Base-by-base conservation (phyloP, 2,113 vertebrate species). In the Leiothrix lutea region DNA sequence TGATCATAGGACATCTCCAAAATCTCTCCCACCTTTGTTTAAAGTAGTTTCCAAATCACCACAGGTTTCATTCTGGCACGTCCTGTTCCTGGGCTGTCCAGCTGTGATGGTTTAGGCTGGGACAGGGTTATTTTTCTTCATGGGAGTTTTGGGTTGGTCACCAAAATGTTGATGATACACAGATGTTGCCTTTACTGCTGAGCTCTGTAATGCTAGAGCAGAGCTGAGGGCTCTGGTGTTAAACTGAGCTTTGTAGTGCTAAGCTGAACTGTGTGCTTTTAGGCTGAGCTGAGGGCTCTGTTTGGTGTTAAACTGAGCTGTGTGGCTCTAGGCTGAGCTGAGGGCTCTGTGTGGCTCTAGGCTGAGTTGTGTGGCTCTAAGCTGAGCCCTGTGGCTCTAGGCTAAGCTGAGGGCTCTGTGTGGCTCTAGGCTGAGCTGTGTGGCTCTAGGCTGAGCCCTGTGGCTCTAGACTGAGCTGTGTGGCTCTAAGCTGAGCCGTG, bases 51-150 rank as follows among this genome's bases (percentile, higher is more conserved):
- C 62, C 38, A 21, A 70, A 48, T 8, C 21, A 31, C 16, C 45
- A 7, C 2, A 33, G 29, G 5, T 60, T 51, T 22, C 18, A 4
- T 17, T n/a, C 14, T 31, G 1, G 26, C 9, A 2, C 5, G 2
- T 11, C 8, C n/a, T 9, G 1, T 26, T 47, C 9, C 25, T 69
- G 62, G 40, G 15, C 50, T 48, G 7, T 35, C 9, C 21, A 16
- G 4, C 11, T 78, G 75, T 5, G n/a, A 9, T 16, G 50, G 6
- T 4, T 88, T 82, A 16, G 50, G 11, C 54, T 65, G 35, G n/a
- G 8, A 20, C 4, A 8, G 48, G 48, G 8, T 58, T 57, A 6
- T 38, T 91, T 73, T 53, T 13, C 25, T 40, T 45, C 21, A 2
- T 0, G 35, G 38, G 9, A 45, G 6, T 20, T 69, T 50, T 33